A percentile compares a stretch with the other conserved stretches of the same genome.
These are phyloP conservation scores for Centropyge bicolor DNA, from an alignment of 2,797 vertebrate genomes.

Conservation along the genomic window DNA sequence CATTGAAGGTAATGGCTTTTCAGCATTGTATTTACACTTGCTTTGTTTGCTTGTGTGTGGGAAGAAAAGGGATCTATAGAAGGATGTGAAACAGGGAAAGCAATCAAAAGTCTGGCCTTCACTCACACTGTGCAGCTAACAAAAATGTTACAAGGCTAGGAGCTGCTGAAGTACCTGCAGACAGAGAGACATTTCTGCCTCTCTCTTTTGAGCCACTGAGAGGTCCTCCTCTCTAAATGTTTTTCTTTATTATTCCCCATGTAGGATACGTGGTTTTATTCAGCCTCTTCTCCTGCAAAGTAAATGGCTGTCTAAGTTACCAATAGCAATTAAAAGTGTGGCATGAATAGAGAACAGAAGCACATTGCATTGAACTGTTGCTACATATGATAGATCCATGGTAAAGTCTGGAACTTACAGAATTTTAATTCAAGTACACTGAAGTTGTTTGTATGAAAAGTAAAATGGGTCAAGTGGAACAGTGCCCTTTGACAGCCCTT, in stretches of 20 bases:
- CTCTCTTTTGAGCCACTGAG: conserved; percentile 39
- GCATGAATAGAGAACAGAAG: not conserved
- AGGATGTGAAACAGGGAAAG: conserved; percentile 64
- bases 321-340: conserved; percentile 43
- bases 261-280: conserved; percentile 42
- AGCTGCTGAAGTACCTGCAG: conserved; percentile 74
- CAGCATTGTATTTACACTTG: conserved; percentile 64
- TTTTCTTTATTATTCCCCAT: conserved; percentile 31
- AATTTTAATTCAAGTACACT: conserved; percentile 48
- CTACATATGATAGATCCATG: conserved; percentile 14
- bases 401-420: conserved; percentile 59
- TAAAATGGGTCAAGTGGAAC: conserved; percentile 80
- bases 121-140: conserved; percentile 52
- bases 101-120: conserved; percentile 80
- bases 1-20: conserved; percentile 73
- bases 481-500: conserved; percentile 70
- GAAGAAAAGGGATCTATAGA: conserved; percentile 69
- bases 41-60: conserved; percentile 74
- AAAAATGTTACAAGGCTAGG: conserved; percentile 72
- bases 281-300: conserved; percentile 7
- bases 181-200: conserved; percentile 55
- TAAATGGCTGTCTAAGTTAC: conserved; percentile 5
- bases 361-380: not conserved
- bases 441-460: conserved; percentile 68
- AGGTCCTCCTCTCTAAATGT: conserved; percentile 50